Conservation (phyloP, 2,797 vertebrate species). For the Anguilla marmorata region DNA sequence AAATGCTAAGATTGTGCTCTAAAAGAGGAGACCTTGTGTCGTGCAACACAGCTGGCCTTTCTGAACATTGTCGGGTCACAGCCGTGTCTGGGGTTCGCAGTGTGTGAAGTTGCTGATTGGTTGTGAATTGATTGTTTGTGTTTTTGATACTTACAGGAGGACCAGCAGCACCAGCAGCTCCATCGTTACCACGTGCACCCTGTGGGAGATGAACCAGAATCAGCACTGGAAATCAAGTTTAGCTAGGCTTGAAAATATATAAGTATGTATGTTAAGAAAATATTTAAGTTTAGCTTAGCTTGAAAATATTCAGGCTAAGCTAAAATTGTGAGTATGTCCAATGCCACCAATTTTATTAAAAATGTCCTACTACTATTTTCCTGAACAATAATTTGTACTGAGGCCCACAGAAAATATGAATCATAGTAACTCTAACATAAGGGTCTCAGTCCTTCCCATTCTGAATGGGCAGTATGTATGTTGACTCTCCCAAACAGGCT, state of each 20-base stretch:
- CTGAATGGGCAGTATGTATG: not conserved
- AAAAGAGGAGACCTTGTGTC: not conserved
- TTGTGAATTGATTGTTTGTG: not conserved
- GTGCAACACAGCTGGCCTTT: not conserved
- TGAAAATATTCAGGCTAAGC: not conserved
- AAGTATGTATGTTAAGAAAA: too few relatives aligned
- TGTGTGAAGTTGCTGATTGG: slow-evolving; percentile 9
- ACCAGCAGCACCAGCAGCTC: slow-evolving; percentile 87
- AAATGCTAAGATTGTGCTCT: not conserved
- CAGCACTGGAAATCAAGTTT: slow-evolving; percentile 1
- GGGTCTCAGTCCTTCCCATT: not conserved
- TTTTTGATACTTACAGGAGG: slow-evolving; percentile 82
- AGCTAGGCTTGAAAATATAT: not conserved
- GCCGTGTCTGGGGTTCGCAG: not conserved
- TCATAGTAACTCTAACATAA: not conserved
- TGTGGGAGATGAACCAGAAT: slow-evolving; percentile 50
- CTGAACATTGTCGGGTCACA: not conserved
- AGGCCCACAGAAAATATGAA: not conserved
- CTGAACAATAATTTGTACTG: not conserved
- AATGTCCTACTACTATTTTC: not conserved
- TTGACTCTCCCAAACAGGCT: not conserved
- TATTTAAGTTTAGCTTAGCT: too few relatives aligned
- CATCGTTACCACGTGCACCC: slow-evolving; percentile 97
- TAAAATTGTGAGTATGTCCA: not conserved
- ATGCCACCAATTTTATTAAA: not conserved